A percentile compares a stretch with the other conserved stretches of the same genome.
These are phyloP conservation scores for Hyperopisus bebe DNA, from an alignment of 2,113 vertebrate species.

Conservation along the genomic window DNA sequence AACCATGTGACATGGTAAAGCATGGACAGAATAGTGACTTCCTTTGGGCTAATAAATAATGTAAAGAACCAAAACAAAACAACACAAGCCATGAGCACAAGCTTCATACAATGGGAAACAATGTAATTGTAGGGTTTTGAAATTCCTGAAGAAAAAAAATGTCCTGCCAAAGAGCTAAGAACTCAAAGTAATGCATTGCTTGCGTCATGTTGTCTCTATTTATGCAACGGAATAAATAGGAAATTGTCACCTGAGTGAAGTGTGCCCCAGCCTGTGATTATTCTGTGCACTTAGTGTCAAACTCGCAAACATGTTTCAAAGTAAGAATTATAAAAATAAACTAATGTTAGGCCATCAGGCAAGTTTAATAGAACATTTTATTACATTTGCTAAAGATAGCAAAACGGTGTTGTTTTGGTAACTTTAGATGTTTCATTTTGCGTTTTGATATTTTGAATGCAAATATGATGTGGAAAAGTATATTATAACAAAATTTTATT, in stretches of 20 bases:
- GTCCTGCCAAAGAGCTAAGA: background rate
- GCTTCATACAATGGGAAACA: background rate
- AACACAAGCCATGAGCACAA: background rate
- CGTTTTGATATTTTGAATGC: background rate
- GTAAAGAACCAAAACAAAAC: background rate
- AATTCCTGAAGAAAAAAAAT: background rate
- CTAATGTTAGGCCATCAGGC: background rate
- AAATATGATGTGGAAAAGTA: background rate
- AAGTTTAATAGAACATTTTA: background rate
- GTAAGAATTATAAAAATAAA: background rate
- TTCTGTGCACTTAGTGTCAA: background rate
- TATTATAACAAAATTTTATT: background rate
- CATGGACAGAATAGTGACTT: background rate
- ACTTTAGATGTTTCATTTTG: background rate
- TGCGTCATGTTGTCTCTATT: background rate
- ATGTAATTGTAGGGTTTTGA: background rate
- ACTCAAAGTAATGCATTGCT: background rate
- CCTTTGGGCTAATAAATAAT: background rate
- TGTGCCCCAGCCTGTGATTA: background rate
- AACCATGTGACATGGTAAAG: background rate
- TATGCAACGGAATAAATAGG: background rate
- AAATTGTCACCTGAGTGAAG: background rate
- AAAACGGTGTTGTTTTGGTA: background rate
- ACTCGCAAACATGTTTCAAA: background rate
- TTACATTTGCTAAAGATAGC: background rate